Base-by-base conservation (phyloP, 2,888 invertebrate species). In the Trypoxylon attenuatum region DNA sequence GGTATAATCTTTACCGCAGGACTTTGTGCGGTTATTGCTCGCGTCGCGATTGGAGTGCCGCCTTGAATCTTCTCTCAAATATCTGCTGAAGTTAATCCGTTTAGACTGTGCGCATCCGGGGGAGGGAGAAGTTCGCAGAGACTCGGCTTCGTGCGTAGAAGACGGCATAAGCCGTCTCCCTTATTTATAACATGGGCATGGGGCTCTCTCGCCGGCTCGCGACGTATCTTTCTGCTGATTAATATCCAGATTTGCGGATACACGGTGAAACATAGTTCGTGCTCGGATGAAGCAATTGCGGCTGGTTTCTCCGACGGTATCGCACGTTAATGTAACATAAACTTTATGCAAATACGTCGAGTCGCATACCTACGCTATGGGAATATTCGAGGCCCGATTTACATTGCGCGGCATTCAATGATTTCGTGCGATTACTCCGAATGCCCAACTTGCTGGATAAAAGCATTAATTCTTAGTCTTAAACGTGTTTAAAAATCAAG, bases 271-370 rank as follows among this genome's bases (percentile, higher is more conserved):
- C 79, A 82, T 81, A 77, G 78, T 81, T 82, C 83, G 80, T 80
- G 81, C 80, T 81, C 77, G 81, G 81, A 85, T 83, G 83, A 84
- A 85, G 84, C 83, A 82, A 82, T 84, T 84, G 77, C 71, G 81
- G 79, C 79, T 80, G 78, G 80, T 75, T 80, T 83, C 81, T 83
- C 79, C 75, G 74, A 78, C 79, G 78, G 79, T 80, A 81, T 78
- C 80, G 76, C 80, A 80, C 78, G 69, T 71, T 65, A 47, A 45
- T 15, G 39, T n/a, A 10, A 19, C 25, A n/a, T 16, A 38, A 22
- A 21, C 23, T 41, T 22, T 18, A 42, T 38, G 18, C 19, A 45
- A 41, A 45, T 23, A 47, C 25, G 15, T 52, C 13, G n/a, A 15
- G 21, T n/a, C 10, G 8, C 18, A 13, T 5, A 13, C 3, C 41